Evolutionary conservation across 2,113 vertebrate genomes (phyloP).

Genomic region (Calypte anna): DNA sequence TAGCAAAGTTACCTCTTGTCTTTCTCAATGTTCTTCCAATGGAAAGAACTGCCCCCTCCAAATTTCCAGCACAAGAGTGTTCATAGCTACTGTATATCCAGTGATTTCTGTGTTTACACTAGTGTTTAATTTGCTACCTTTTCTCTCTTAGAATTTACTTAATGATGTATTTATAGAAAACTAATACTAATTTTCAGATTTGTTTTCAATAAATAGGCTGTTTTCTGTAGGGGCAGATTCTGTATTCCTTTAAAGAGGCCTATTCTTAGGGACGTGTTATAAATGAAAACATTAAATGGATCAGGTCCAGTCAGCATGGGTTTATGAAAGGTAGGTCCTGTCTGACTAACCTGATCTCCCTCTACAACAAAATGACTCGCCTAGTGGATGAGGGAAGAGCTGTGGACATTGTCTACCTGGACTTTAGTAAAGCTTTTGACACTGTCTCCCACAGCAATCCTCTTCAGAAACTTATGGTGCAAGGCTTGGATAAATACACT

Average conservation of each 20-base stretch:
- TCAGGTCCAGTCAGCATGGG: too few species aligned
- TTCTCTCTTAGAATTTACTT: neutral
- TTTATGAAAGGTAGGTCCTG: too few species aligned
- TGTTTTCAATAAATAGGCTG: neutral
- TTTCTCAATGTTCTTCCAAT: neutral
- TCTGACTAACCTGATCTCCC: too few species aligned
- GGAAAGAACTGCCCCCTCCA: neutral
- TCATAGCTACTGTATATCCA: neutral
- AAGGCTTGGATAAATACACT: too few species aligned
- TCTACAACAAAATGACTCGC: too few species aligned
- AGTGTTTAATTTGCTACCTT: neutral
- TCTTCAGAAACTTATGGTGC: too few species aligned
- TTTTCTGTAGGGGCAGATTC: neutral
- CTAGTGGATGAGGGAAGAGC: too few species aligned
- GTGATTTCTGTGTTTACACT: neutral
- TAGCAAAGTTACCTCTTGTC: neutral
- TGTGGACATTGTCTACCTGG: too few species aligned
- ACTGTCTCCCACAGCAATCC: too few species aligned
- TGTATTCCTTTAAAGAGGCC: neutral
- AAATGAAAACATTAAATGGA: neutral
- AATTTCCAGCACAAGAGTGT: neutral
- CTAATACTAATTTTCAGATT: neutral
- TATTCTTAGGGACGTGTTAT: neutral
- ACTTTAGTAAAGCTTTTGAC: too few species aligned
- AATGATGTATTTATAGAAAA: neutral